Percentiles rank a stretch among this genome's conserved stretches.
These are phyloP conservation scores for Macrophya alboannulata DNA, from an alignment of 2,888 invertebrate genomes.

Conservation along the genomic window DNA sequence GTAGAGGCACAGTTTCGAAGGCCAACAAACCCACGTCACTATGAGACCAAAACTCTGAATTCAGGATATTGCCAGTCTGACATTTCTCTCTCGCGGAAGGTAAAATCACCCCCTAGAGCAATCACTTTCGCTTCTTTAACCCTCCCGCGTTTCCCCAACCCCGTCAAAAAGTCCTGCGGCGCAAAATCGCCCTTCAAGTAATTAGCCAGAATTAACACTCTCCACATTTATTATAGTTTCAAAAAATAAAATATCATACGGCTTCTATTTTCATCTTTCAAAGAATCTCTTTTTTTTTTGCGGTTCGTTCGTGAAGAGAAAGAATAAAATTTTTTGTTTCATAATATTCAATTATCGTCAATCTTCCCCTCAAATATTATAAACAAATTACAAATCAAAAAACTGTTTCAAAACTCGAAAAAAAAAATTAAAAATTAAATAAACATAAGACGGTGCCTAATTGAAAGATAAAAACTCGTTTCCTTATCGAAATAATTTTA, in stretches of 20 bases:
- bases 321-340: too few species aligned
- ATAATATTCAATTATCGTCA: too few species aligned
- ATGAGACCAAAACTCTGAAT: slow-evolving; percentile 40
- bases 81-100: slow-evolving; percentile 3
- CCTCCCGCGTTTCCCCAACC: not conserved
- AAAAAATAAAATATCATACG: not conserved
- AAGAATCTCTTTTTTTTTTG: too few species aligned
- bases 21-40: slow-evolving; percentile 30
- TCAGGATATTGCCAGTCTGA: slow-evolving; percentile 37
- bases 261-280: not conserved
- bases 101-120: slow-evolving; percentile 42
- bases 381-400: too few species aligned
- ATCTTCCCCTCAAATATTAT: too few species aligned
- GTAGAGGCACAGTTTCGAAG: not conserved
- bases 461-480: not conserved
- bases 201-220: slow-evolving; percentile 10
- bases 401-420: too few species aligned
- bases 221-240: not conserved
- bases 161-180: not conserved
- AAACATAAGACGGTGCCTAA: too few species aligned
- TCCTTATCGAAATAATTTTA: not conserved
- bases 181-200: not conserved
- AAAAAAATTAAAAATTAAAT: too few species aligned
- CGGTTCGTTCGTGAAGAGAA: too few species aligned
- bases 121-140: slow-evolving; percentile 33